phyloP scores from a whole-genome alignment of 1,140 invertebrate genomes.

The Drosophila seguyi region DNA sequence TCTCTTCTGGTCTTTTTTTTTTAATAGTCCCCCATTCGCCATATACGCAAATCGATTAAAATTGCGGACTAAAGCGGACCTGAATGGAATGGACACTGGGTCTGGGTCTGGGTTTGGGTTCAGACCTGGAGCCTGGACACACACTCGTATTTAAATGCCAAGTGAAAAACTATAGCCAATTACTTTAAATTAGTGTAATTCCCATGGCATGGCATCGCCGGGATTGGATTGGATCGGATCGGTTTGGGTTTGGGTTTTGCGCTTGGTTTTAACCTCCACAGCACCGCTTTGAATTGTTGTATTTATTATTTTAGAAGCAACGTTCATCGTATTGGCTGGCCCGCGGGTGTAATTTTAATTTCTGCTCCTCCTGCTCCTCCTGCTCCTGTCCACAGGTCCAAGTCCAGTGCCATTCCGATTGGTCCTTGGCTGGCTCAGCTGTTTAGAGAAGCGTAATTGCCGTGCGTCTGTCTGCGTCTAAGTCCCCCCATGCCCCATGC shows the following conservation, averaged over 20 bases:
- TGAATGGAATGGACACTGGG: slow-evolving; percentile 25
- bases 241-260: slow-evolving; percentile 25
- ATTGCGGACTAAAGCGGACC: slow-evolving; percentile 56
- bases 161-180: slow-evolving; percentile 84
- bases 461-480: slow-evolving; percentile 70
- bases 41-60: slow-evolving; percentile 85
- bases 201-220: slow-evolving; percentile 64
- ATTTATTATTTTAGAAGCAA: slow-evolving; percentile 75
- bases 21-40: slow-evolving; percentile 82
- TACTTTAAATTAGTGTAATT: slow-evolving; percentile 85
- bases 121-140: too few species aligned
- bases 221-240: slow-evolving; percentile 54
- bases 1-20: slow-evolving; percentile 49
- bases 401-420: slow-evolving; percentile 28
- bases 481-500: slow-evolving; percentile 36
- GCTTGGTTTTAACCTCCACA: slow-evolving; percentile 4
- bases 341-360: slow-evolving; percentile 85
- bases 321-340: slow-evolving; percentile 41
- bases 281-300: slow-evolving; percentile 42
- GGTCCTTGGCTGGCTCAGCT: slow-evolving; percentile 58
- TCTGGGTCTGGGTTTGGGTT: neutral
- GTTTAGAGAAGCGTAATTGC: slow-evolving; percentile 78
- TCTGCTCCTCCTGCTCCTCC: slow-evolving; percentile 36
- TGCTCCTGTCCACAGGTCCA: neutral
- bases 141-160: slow-evolving; percentile 80